Conservation (phyloP, 2,113 vertebrate species). For the Corythornis cristatus region DNA sequence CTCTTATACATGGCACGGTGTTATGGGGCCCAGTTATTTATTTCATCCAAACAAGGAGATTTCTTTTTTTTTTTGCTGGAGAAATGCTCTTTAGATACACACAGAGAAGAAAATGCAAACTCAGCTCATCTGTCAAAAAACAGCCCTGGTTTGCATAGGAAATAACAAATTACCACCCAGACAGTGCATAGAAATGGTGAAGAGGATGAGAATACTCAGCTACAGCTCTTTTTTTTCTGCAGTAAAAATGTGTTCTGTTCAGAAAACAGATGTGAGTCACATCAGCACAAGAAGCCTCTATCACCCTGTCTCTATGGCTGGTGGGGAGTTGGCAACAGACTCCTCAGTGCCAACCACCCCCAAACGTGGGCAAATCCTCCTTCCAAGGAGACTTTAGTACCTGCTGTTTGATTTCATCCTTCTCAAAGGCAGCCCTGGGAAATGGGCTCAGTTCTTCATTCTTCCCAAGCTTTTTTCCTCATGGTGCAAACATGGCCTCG, state of each 20-base stretch:
- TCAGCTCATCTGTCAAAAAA: neutral
- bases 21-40: neutral
- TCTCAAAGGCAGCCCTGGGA: neutral
- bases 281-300: neutral
- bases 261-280: neutral
- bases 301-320: neutral
- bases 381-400: neutral
- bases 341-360: neutral
- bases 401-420: neutral
- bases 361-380: neutral
- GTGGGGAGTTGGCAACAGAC: neutral
- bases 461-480: neutral
- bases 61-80: neutral
- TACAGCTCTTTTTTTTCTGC: neutral
- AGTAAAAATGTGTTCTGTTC: neutral
- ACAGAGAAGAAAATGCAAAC: neutral
- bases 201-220: neutral
- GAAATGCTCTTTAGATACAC: neutral
- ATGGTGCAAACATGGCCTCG: accelerated
- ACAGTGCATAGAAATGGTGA: neutral
- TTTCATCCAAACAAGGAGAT: neutral
- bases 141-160: neutral
- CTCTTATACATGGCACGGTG: neutral
- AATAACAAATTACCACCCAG: neutral
- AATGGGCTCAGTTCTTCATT: neutral